Percentiles rank a stretch among this genome's conserved stretches.
phyloP scores from a whole-genome alignment of 2,113 vertebrate species.

The Lampris incognitus region DNA sequence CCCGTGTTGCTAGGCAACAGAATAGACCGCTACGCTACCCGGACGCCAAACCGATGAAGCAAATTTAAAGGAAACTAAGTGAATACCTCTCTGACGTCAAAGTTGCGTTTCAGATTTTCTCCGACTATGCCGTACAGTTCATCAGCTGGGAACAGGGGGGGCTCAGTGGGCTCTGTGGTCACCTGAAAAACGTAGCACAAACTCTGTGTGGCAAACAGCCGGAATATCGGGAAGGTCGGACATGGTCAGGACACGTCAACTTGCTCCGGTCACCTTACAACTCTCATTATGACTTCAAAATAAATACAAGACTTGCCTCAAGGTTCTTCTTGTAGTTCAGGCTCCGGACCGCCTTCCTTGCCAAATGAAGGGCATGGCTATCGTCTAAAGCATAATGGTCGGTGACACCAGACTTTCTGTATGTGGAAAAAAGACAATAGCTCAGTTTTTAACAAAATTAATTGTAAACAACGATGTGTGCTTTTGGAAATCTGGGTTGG shows the following conservation, averaged over 20 bases:
- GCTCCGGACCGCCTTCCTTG: constrained; percentile 89
- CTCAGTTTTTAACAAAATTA: background rate
- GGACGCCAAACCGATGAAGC: background rate
- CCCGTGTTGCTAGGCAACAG: too few species aligned
- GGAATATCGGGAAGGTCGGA: too few species aligned
- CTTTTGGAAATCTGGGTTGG: too few species aligned
- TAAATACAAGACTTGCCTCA: constrained; percentile 81
- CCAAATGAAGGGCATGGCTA: constrained; percentile 92
- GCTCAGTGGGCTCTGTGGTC: constrained; percentile 87
- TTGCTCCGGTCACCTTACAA: background rate
- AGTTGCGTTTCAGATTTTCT: constrained; percentile 91
- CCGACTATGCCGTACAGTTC: constrained; percentile 98
- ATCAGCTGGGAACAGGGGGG: constrained; percentile 92
- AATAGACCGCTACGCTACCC: too few species aligned
- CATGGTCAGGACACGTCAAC: background rate
- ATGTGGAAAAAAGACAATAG: constrained; percentile 16
- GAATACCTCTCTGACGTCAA: constrained; percentile 94
- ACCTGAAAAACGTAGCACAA: constrained; percentile 79
- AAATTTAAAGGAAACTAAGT: background rate
- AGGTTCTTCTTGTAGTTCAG: constrained; percentile 94
- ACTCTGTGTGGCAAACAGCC: too few species aligned
- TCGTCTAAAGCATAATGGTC: constrained; percentile 96
- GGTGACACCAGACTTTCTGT: constrained; percentile 94
- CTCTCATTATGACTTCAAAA: background rate
- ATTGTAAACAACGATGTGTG: too few species aligned